phyloP scores from a whole-genome alignment of 2,888 invertebrate genomes.

The Pheosia tremula region DNA sequence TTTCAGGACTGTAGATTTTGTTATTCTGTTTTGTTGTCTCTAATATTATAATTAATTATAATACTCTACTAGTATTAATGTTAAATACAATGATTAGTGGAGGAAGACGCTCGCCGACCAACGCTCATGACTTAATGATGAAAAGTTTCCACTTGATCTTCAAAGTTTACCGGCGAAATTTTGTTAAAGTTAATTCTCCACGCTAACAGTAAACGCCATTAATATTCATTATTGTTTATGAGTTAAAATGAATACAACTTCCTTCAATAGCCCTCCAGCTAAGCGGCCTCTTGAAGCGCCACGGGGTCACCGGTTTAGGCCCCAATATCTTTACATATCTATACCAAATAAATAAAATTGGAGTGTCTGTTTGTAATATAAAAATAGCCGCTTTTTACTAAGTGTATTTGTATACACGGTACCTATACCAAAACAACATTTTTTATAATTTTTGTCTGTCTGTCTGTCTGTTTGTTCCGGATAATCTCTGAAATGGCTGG shows the following conservation, averaged over 20 bases:
- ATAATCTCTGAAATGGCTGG: too few species aligned
- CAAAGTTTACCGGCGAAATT: slow-evolving; percentile 23
- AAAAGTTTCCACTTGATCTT: slow-evolving; percentile 28
- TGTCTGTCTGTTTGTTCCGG: too few species aligned
- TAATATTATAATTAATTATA: too few species aligned
- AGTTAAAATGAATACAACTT: slow-evolving; percentile 61
- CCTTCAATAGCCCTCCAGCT: slow-evolving; percentile 45
- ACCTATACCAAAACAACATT: too few species aligned
- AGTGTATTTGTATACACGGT: too few species aligned
- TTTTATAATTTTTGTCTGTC: too few species aligned
- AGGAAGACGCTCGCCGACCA: not conserved
- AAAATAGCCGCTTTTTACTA: too few species aligned
- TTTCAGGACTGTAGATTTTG: too few species aligned
- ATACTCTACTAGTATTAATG: not conserved
- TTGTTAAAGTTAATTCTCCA: slow-evolving; percentile 39
- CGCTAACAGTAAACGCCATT: slow-evolving; percentile 45
- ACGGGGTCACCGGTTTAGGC: slow-evolving; percentile 27
- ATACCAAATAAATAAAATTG: too few species aligned
- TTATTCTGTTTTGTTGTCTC: too few species aligned
- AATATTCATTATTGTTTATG: slow-evolving; percentile 64
- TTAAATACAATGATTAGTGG: slow-evolving; percentile 11
- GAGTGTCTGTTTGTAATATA: too few species aligned
- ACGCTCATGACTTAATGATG: slow-evolving; percentile 19
- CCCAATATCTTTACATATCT: too few species aligned
- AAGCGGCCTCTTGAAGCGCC: slow-evolving; percentile 24